A percentile compares a stretch with the other conserved stretches of the same genome.
Conservation (phyloP, 2,113 vertebrate genomes). For the Heterochromis multidens region DNA sequence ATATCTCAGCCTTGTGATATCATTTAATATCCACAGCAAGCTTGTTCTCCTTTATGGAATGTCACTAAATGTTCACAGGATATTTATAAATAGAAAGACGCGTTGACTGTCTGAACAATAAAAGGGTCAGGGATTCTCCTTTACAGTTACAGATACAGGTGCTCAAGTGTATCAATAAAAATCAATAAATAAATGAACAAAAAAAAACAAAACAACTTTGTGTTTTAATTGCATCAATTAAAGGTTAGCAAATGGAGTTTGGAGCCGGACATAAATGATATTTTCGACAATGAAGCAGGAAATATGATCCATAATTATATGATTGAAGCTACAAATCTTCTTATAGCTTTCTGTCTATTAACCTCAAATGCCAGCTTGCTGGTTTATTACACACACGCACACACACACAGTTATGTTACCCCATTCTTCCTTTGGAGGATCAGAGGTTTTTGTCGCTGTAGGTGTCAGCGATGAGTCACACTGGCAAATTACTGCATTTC, state of each 20-base stretch:
- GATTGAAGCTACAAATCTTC: constrained; percentile 16
- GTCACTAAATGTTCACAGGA: neutral
- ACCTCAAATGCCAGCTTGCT: constrained; percentile 38
- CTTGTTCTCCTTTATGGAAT: neutral
- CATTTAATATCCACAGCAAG: neutral
- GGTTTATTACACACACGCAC: constrained; percentile 19
- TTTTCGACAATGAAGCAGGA: neutral
- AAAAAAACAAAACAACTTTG: neutral
- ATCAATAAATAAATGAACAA: neutral
- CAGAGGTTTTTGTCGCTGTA: constrained; percentile 75
- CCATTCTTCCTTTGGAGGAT: constrained; percentile 69
- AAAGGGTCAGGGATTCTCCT: neutral
- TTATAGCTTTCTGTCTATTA: constrained; percentile 37
- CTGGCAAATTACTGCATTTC: constrained; percentile 79
- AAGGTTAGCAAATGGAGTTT: neutral
- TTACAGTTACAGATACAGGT: neutral
- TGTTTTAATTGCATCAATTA: constrained; percentile 3
- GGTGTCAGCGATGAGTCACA: constrained; percentile 81
- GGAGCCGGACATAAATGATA: neutral
- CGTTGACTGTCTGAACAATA: neutral
- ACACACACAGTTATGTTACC: constrained; percentile 29
- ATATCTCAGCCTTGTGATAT: neutral
- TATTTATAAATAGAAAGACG: neutral
- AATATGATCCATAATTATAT: neutral
- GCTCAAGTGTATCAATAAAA: neutral